Base-by-base conservation (phyloP, 2,113 vertebrate species). In the Chlorodrepanis virens region DNA sequence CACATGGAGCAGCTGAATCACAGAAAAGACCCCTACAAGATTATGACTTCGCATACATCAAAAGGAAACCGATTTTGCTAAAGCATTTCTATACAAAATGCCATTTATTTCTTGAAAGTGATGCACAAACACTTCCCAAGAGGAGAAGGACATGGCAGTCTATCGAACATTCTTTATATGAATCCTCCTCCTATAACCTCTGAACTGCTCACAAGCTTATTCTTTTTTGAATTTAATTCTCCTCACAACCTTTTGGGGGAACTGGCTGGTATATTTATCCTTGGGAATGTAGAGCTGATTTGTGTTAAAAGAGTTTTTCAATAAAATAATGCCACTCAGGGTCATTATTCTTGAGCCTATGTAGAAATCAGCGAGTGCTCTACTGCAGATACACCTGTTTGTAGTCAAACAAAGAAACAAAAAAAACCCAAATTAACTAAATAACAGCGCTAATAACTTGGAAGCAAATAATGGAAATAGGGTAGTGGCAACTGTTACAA, bases 11-110 rank as follows among this genome's bases (percentile, higher is more conserved):
- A 85, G 63, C 54, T 85, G 78, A 28, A 82, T 54, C 60, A 89
- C 76, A 61, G 72, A 93, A 90, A 90, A 89, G 37, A 39, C n/a
- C 60, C 83, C 61, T 57, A 25, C 61, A 71, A 78, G 52, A 57
- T 59, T 84, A 54, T 31, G 37, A 68, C 64, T 81, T 69, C 93
- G 84, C 72, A 79, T 84, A 71, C 28, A 94, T 93, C 92, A 92
- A 78, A 78, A 71, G 69, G 56, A 90, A 40, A 74, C 11, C 44
- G 72, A 56, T 81, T 92, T 93, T 72, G 60, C 80, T 77, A 67
- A 86, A 90, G 71, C 37, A 64, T 52, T 70, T 79, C 77, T 89
- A 59, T 45, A 56, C 44, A 75, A 71, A n/a, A 27, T 5, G 44
- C 37, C 8, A 4, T 88, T 59, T 74, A 89, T 94, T 89, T 93